phyloP scores from a whole-genome alignment of 1,140 invertebrate species.

The Cardiocondyla obscurior region DNA sequence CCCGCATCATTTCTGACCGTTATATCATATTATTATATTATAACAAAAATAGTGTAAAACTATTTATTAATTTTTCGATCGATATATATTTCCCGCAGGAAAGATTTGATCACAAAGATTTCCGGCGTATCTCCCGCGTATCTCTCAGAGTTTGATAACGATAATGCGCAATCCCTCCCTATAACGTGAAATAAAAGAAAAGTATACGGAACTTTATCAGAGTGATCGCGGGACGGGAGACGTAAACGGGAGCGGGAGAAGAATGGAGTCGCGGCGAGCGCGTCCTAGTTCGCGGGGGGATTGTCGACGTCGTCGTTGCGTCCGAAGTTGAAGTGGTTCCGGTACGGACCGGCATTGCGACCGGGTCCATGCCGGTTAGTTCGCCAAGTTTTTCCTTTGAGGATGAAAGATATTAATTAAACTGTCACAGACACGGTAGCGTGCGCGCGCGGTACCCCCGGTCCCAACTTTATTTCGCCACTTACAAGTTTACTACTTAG shows the following conservation, averaged over 20 bases:
- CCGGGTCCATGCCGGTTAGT: slow-evolving; percentile 72
- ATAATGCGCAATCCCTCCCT: slow-evolving; percentile 15
- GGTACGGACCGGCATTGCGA: slow-evolving; percentile 64
- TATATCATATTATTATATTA: too few relatives aligned
- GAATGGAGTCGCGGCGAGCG: slow-evolving; percentile 30
- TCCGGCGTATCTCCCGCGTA: neutral
- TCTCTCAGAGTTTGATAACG: slow-evolving; percentile 11
- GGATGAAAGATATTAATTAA: slow-evolving; percentile 84
- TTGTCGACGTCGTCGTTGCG: slow-evolving; percentile 47
- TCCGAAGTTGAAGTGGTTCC: slow-evolving; percentile 80
- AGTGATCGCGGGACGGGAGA: neutral
- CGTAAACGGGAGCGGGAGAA: slow-evolving; percentile 3
- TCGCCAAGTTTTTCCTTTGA: slow-evolving; percentile 83
- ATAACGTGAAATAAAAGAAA: slow-evolving; percentile 34
- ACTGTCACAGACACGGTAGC: slow-evolving; percentile 82
- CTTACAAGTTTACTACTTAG: slow-evolving; percentile 82
- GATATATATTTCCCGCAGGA: neutral
- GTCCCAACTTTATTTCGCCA: slow-evolving; percentile 83
- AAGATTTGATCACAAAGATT: neutral
- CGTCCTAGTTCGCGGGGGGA: neutral
- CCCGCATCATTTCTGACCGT: neutral
- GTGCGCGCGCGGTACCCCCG: slow-evolving; percentile 52
- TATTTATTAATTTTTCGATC: neutral
- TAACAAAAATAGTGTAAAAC: neutral
- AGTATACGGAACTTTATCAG: slow-evolving; percentile 47